phyloP scores from a whole-genome alignment of 2,888 invertebrate species.

The Drosophila parthenogenetica region DNA sequence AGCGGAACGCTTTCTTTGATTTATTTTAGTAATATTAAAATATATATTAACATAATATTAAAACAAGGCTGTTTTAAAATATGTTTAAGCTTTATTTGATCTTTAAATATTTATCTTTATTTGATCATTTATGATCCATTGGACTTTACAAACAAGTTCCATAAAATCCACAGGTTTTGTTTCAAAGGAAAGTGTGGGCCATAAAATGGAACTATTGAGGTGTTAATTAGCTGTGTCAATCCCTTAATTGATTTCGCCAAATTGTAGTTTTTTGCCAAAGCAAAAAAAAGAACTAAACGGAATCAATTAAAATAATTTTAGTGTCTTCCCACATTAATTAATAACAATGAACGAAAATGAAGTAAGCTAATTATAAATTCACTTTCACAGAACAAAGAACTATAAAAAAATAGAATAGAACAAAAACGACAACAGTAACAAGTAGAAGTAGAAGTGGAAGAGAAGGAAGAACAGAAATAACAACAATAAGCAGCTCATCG shows the following conservation, averaged over 20 bases:
- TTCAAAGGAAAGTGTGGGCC: background rate
- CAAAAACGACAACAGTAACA: constrained; percentile 3
- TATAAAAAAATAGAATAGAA: constrained; percentile 19
- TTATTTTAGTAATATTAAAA: background rate
- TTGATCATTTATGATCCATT: constrained; percentile 4
- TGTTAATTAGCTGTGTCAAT: constrained; percentile 44
- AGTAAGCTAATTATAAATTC: constrained; percentile 68
- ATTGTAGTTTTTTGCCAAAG: background rate
- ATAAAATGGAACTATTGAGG: constrained; percentile 29
- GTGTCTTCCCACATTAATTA: constrained; percentile 68
- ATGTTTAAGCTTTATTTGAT: too few species aligned
- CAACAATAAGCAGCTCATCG: constrained; percentile 34
- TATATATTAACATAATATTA: too few species aligned
- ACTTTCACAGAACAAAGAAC: constrained; percentile 52
- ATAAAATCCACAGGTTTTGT: background rate
- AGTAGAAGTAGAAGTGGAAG: constrained; percentile 18
- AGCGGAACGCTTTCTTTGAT: background rate
- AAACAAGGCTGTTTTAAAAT: too few species aligned
- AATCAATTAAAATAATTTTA: constrained; percentile 18
- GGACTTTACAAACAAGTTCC: constrained; percentile 19
- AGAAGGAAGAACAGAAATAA: constrained; percentile 12
- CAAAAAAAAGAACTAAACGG: constrained; percentile 3
- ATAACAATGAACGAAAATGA: constrained; percentile 36
- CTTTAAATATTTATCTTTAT: background rate
- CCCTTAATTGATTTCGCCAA: constrained; percentile 12